Evolutionary conservation across 1,140 invertebrate species (phyloP), one percentile per base, ranked within the genome.

Genomic region (Tetragnatha versicolor): DNA sequence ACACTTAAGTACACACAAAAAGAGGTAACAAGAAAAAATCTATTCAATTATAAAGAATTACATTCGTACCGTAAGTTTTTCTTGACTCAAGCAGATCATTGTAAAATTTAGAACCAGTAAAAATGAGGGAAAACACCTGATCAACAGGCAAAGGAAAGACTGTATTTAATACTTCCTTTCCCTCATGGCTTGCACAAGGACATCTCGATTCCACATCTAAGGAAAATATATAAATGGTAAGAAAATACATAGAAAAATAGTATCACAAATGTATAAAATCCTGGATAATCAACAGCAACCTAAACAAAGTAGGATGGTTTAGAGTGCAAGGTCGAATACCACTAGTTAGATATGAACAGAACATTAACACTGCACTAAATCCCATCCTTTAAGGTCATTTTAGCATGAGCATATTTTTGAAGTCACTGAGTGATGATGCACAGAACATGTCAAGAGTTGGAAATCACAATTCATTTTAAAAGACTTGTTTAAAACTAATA

Each of bases 51-150:
- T 9, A 42, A 29, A 31, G 22, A 29, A 9, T 6, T n/a, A n/a
- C n/a, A n/a, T n/a, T 82, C 83, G 86, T 86, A 91, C 95, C 93
- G 63, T 91, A 92, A 31, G 93, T 94, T 85, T 93, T 93, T 49
- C 94, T 88, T 5, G 89, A 88, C 49, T 90, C 91, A 83, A 94
- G 91, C 85, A 96, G 93, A 84, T 94, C 93, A 73, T 93, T 86
- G 83, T 92, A 93, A 86, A 98, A 96, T 86, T 94, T 92, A 5
- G 93, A 96, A 88, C 93, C 95, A 31, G 94, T 95, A 87, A 97
- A 98, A 10, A 97, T 88, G 83, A 95, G 89, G n/a, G 93, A 94
- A 87, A 97, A 97, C 42, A 97, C 85, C 81, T 93, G 91, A 87
- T 97, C 94, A 79, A 97, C 91, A 31, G 93, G 91, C 70, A 93